A percentile compares a stretch with the other conserved stretches of the same genome.
Evolutionary conservation across 2,888 invertebrate species (phyloP).

Genomic region (Drosophila histrio): DNA sequence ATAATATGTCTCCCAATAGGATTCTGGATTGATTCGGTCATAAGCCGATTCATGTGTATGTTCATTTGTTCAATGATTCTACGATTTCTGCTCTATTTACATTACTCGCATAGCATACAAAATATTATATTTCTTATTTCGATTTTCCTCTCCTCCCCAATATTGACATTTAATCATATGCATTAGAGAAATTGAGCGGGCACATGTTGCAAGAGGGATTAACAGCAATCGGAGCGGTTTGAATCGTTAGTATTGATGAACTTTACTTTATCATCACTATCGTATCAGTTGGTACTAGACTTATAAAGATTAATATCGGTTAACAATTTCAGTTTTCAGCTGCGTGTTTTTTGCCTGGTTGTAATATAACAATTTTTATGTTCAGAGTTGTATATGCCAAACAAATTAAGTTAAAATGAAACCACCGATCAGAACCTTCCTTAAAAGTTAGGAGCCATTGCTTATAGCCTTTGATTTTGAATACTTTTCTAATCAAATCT

Average conservation of each 20-base stretch:
- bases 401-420: too few species aligned
- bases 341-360: too few species aligned
- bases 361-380: too few species aligned
- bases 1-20: slow-evolving; percentile 14
- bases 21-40: slow-evolving; percentile 15
- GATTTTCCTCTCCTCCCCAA: neutral
- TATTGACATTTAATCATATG: slow-evolving; percentile 11
- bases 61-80: slow-evolving; percentile 2
- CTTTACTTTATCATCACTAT: neutral
- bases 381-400: too few species aligned
- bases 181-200: slow-evolving; percentile 14
- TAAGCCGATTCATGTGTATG: slow-evolving; percentile 10
- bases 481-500: too few species aligned
- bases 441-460: too few species aligned
- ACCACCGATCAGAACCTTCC: too few species aligned
- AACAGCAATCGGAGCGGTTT: neutral
- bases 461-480: too few species aligned
- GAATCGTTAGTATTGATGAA: neutral
- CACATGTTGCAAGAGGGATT: neutral
- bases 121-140: neutral
- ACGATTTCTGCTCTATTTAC: slow-evolving; percentile 16
- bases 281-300: neutral
- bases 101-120: slow-evolving; percentile 1
- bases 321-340: too few species aligned
- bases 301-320: neutral